These are phyloP conservation scores for Myrmecophaga tridactyla DNA, from an alignment of 2,113 vertebrate genomes.

Conservation along the genomic window DNA sequence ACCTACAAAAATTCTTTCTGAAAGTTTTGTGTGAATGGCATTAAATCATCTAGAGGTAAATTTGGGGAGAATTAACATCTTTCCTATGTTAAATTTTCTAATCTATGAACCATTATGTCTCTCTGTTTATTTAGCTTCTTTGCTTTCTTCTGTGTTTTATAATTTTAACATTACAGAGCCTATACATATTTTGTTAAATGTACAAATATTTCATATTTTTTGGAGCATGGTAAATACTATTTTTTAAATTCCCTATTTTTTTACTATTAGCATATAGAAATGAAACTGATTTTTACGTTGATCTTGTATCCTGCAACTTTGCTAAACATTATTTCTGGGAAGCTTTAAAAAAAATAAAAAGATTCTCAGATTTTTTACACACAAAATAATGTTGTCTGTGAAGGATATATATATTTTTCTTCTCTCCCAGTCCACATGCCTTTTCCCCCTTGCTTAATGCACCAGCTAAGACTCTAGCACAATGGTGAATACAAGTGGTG, in stretches of 20 bases:
- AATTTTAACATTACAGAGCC: background rate
- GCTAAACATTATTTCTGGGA: background rate
- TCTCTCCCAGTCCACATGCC: background rate
- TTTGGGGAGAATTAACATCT: background rate
- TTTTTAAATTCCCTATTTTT: background rate
- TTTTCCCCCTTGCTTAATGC: background rate
- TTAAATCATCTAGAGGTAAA: background rate
- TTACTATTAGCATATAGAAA: conserved; percentile 1
- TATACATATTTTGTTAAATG: background rate
- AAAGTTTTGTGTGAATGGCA: background rate
- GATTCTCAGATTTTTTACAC: background rate
- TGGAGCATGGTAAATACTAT: background rate
- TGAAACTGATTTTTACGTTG: background rate
- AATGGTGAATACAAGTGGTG: background rate
- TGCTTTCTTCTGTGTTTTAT: background rate
- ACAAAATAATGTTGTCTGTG: background rate
- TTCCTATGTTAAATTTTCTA: background rate
- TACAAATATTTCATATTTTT: background rate
- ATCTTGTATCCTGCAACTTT: background rate
- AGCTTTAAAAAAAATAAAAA: background rate
- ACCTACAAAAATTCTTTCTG: background rate
- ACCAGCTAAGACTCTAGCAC: background rate
- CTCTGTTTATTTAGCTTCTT: background rate
- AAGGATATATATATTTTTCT: conserved; percentile 6
- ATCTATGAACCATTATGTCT: background rate